Evolutionary conservation across 2,888 invertebrate species (phyloP).

Genomic region (Drosophila infuscata): DNA sequence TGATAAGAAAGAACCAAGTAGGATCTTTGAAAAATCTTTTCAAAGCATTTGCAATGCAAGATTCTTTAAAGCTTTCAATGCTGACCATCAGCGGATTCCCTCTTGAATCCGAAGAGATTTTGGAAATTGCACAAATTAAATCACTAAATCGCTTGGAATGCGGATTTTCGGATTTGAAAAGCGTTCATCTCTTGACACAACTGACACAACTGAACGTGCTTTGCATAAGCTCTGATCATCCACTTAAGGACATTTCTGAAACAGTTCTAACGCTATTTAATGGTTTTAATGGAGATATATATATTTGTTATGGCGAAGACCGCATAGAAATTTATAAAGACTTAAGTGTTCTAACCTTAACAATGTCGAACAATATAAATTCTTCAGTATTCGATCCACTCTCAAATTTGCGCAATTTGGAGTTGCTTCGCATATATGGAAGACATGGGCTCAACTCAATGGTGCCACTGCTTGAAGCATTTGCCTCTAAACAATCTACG

Average conservation of each 20-base stretch:
- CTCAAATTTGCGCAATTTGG: not conserved
- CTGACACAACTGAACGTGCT: not conserved
- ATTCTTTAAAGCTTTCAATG: not conserved
- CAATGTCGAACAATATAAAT: not conserved
- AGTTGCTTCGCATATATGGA: not conserved
- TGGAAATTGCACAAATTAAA: not conserved
- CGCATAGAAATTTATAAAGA: not conserved
- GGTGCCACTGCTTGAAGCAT: not conserved
- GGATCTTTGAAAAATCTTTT: constrained; percentile 6
- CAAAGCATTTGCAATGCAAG: constrained; percentile 2
- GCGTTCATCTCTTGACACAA: not conserved
- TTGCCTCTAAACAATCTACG: not conserved
- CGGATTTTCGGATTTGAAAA: not conserved
- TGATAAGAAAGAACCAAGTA: not conserved
- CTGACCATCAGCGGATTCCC: not conserved
- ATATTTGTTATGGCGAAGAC: not conserved
- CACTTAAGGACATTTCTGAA: not conserved
- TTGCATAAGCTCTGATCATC: not conserved
- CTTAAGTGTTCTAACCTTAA: not conserved
- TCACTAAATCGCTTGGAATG: not conserved
- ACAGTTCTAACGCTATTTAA: not conserved
- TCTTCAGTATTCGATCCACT: not conserved
- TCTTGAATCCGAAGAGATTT: not conserved
- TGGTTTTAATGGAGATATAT: not conserved
- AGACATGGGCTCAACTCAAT: not conserved